Conservation (phyloP, 2,888 invertebrate genomes). For the Chalcis sispes region DNA sequence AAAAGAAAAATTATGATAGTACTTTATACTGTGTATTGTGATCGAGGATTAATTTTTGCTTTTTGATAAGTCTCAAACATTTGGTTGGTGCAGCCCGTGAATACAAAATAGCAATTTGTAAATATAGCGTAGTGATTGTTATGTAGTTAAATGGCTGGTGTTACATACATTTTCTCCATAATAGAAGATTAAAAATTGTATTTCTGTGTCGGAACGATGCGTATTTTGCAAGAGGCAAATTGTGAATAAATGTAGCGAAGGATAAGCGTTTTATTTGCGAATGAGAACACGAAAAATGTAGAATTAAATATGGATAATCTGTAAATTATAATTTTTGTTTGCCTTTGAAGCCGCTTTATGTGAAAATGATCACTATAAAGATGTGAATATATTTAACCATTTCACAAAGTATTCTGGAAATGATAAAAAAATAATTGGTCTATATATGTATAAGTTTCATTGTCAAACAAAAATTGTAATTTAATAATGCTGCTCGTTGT, state of each 20-base stretch:
- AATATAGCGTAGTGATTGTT: slow-evolving; percentile 73
- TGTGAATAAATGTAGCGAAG: slow-evolving; percentile 29
- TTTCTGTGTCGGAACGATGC: slow-evolving; percentile 55
- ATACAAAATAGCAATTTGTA: slow-evolving; percentile 71
- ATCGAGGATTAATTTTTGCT: slow-evolving; percentile 1
- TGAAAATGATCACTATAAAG: no score
- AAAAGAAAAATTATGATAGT: background rate
- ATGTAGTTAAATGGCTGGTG: slow-evolving; percentile 73
- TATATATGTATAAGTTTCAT: slow-evolving; percentile 27
- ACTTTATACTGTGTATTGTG: background rate
- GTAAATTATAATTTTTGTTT: slow-evolving; percentile 35
- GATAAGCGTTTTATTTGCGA: slow-evolving; percentile 30
- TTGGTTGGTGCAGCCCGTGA: slow-evolving; percentile 67
- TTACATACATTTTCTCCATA: slow-evolving; percentile 68
- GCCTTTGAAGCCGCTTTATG: background rate
- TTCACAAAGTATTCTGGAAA: background rate
- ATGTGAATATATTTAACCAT: slow-evolving; percentile 9
- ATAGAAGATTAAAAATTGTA: slow-evolving; percentile 60
- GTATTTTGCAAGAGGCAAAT: slow-evolving; percentile 34
- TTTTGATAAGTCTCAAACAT: slow-evolving; percentile 30
- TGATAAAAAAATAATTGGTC: no score
- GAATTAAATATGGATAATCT: slow-evolving; percentile 20
- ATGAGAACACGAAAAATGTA: slow-evolving; percentile 26
- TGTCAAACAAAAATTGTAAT: slow-evolving; percentile 39
- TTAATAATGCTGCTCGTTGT: slow-evolving; percentile 38